Conservation (phyloP, 2,888 invertebrate genomes). For the Ctenicera cuprea region DNA sequence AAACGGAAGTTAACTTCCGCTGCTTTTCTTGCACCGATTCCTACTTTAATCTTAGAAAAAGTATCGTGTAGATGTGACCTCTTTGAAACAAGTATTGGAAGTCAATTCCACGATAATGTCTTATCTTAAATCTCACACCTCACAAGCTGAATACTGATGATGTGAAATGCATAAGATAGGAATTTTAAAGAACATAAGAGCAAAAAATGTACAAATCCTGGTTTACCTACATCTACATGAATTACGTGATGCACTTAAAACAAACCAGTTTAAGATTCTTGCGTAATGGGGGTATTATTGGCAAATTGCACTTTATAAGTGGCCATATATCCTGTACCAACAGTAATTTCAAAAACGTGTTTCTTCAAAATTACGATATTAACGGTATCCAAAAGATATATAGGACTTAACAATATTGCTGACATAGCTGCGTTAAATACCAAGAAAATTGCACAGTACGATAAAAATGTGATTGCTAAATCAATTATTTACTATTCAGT, state of each 20-base stretch:
- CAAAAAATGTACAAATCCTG: too few species aligned
- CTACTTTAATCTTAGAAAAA: conserved; percentile 16
- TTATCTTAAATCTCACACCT: conserved; percentile 30
- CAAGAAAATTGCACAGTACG: not conserved
- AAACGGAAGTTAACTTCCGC: conserved; percentile 13
- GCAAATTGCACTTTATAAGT: conserved; percentile 11
- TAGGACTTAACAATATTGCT: not conserved
- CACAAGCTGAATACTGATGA: conserved; percentile 22
- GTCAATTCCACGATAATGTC: conserved; percentile 29
- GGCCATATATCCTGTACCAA: not conserved
- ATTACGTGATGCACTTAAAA: conserved; percentile 10
- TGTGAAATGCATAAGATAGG: conserved; percentile 16
- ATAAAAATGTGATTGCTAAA: not conserved
- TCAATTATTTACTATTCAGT: too few species aligned
- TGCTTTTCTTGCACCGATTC: not conserved
- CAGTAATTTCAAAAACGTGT: conserved; percentile 2
- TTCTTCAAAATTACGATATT: conserved; percentile 9
- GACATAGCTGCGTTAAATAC: not conserved
- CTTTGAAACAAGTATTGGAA: conserved; percentile 35
- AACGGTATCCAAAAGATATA: conserved; percentile 4
- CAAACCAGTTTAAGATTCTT: conserved; percentile 3
- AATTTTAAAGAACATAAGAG: conserved; percentile 20
- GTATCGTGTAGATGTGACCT: conserved; percentile 26
- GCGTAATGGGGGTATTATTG: conserved; percentile 9
- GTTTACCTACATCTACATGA: conserved; percentile 3